phyloP scores from a whole-genome alignment of 2,797 vertebrate genomes.

The Squalus acanthias region DNA sequence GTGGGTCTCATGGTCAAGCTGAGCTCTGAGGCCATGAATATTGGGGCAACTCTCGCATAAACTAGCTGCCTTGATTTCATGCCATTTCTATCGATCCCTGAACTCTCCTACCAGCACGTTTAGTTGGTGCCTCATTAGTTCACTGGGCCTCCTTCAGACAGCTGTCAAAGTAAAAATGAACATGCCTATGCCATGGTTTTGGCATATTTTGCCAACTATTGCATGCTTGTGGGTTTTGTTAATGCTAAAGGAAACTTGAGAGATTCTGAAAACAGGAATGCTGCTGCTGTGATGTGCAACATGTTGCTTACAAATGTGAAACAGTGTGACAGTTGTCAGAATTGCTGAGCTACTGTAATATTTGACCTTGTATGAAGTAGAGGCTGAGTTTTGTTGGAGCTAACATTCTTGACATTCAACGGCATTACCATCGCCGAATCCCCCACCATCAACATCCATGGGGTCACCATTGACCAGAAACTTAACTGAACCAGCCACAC shows the following conservation, averaged over 20 bases:
- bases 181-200: not conserved
- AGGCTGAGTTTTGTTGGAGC: not conserved
- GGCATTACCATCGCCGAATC: no score
- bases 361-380: not conserved
- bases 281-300: not conserved
- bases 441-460: no score
- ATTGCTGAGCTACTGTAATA: not conserved
- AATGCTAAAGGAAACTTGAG: not conserved
- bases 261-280: not conserved
- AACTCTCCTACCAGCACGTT: not conserved
- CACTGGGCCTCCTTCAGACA: not conserved
- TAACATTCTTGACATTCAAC: no score
- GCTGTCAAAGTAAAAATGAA: not conserved
- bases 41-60: not conserved
- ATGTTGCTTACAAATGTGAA: not conserved
- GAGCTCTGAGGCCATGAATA: not conserved
- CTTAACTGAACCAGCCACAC: no score
- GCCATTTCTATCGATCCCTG: not conserved
- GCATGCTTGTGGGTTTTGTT: not conserved
- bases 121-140: not conserved
- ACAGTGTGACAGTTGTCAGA: not conserved
- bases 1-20: not conserved
- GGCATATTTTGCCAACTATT: not conserved
- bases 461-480: no score
- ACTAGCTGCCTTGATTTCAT: not conserved